A percentile compares a stretch with the other conserved stretches of the same genome.
These are phyloP conservation scores for Chaetogeoica ovagalla DNA, from an alignment of 2,888 invertebrate genomes.

Conservation along the genomic window DNA sequence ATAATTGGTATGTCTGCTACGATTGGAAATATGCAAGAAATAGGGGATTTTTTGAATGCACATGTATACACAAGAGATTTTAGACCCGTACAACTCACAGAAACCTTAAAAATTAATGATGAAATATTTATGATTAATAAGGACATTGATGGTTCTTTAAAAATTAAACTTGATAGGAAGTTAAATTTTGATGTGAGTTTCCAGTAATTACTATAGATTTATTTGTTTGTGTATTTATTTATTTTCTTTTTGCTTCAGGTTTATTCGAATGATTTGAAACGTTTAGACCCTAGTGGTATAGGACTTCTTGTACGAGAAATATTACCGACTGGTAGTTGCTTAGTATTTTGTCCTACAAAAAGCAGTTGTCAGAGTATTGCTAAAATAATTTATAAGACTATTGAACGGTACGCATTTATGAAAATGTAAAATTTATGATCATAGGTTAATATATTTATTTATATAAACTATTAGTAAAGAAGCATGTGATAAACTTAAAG, in stretches of 20 bases:
- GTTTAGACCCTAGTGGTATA: conserved; percentile 78
- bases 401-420: conserved; percentile 56
- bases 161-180: conserved; percentile 45
- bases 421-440: neutral
- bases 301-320: conserved; percentile 81
- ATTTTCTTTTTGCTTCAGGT: conserved; percentile 58
- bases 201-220: neutral
- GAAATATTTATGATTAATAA: conserved; percentile 59
- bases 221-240: neutral
- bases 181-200: conserved; percentile 45
- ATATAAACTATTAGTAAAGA: conserved; percentile 7
- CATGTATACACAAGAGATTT: conserved; percentile 82
- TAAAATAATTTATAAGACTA: conserved; percentile 70
- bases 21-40: conserved; percentile 83
- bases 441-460: conserved; percentile 2
- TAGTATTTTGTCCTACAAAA: conserved; percentile 92
- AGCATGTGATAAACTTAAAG: conserved; percentile 61
- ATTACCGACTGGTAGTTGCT: conserved; percentile 75
- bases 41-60: conserved; percentile 79
- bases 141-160: conserved; percentile 42
- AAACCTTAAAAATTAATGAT: conserved; percentile 78
- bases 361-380: conserved; percentile 92
- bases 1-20: conserved; percentile 98
- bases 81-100: conserved; percentile 82
- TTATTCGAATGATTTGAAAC: conserved; percentile 67